Percentiles rank a stretch among this genome's conserved stretches.
phyloP scores from a whole-genome alignment of 2,113 vertebrate species.

The Ptyas mucosa region DNA sequence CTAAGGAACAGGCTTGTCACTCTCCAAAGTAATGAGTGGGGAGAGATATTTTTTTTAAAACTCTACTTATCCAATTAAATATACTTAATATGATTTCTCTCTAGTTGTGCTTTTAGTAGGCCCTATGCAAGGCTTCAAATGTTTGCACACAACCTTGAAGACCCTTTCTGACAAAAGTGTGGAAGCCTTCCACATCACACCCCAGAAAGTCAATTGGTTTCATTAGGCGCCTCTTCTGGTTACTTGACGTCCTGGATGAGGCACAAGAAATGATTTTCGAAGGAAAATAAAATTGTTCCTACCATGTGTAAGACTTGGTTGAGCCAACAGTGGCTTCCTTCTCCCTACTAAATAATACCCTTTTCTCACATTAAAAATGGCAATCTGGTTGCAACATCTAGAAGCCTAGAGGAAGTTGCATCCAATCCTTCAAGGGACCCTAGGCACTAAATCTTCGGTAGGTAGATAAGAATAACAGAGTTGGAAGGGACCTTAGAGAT shows the following conservation, averaged over 20 bases:
- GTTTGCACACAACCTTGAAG: not conserved
- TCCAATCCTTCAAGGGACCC: not conserved
- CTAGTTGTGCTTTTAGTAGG: not conserved
- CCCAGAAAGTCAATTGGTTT: not conserved
- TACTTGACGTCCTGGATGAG: not conserved
- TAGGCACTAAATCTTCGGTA: not conserved
- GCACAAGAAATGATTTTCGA: not conserved
- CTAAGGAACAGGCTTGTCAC: not conserved
- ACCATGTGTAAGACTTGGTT: not conserved
- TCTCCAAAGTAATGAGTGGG: not conserved
- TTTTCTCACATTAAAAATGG: not conserved
- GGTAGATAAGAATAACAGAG: not conserved
- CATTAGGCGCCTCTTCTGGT: not conserved
- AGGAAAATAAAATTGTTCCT: not conserved
- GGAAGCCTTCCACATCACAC: not conserved
- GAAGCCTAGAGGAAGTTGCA: not conserved
- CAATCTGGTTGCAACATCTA: not conserved
- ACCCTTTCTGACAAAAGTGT: not conserved
- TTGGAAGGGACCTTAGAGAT: not conserved
- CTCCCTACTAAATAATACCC: not conserved
- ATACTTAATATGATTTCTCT: not conserved
- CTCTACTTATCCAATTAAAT: not conserved
- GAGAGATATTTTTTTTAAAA: not conserved
- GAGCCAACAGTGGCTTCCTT: not conserved
- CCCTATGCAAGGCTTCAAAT: not conserved